These are phyloP conservation scores for Xestia xanthographa DNA, from an alignment of 2,888 invertebrate species.

Conservation along the genomic window DNA sequence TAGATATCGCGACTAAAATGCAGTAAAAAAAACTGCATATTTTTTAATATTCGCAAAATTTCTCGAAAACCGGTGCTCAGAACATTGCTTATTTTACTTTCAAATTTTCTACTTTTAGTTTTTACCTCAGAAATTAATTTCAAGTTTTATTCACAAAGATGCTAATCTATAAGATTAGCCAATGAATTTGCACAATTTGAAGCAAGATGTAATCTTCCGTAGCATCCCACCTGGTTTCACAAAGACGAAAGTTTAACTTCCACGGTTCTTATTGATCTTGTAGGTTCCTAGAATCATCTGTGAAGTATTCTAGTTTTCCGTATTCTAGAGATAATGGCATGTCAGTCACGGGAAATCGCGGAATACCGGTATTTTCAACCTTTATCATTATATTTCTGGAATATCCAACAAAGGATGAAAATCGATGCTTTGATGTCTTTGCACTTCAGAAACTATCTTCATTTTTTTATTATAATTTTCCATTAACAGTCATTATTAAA, in stretches of 20 bases:
- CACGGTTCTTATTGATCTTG: background rate
- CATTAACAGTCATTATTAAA: background rate
- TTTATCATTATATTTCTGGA: background rate
- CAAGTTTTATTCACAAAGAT: background rate
- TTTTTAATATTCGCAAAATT: background rate
- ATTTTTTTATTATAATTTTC: background rate
- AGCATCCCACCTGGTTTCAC: background rate
- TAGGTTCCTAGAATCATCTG: background rate
- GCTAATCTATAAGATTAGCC: background rate
- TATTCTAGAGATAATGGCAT: background rate
- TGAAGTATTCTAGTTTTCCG: background rate
- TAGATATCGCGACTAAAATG: background rate
- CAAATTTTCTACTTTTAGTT: background rate
- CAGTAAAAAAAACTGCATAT: background rate
- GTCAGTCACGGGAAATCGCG: background rate
- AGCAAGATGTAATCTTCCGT: background rate
- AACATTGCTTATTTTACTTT: background rate
- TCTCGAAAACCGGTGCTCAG: background rate
- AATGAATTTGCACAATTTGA: background rate
- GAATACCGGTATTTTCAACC: background rate
- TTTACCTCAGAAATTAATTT: background rate
- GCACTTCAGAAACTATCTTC: background rate
- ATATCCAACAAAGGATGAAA: background rate
- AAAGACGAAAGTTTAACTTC: background rate
- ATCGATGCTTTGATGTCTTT: background rate